phyloP scores from a whole-genome alignment of 2,113 vertebrate genomes.

The Octodon degus region DNA sequence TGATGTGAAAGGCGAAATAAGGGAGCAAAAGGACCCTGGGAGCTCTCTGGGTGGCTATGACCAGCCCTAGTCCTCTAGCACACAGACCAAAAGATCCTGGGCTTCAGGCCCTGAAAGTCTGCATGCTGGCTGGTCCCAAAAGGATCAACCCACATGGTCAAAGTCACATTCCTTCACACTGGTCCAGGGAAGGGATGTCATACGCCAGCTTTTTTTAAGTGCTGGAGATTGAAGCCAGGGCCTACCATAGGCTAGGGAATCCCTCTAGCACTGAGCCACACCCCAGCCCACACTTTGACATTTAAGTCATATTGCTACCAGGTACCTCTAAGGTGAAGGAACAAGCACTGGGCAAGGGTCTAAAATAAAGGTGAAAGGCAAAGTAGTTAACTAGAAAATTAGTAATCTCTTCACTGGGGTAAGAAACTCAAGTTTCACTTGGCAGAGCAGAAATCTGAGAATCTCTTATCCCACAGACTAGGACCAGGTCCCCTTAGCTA shows the following conservation, averaged over 20 bases:
- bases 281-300: background rate
- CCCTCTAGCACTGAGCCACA: background rate
- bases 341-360: background rate
- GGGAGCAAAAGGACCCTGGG: background rate
- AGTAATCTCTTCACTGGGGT: background rate
- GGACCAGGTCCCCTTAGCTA: background rate
- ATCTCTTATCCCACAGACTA: background rate
- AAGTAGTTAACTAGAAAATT: background rate
- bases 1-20: background rate
- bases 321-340: background rate
- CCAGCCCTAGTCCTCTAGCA: background rate
- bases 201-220: background rate
- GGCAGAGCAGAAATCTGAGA: background rate
- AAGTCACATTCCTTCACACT: background rate
- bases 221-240: background rate
- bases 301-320: background rate
- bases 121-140: background rate
- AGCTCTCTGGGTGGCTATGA: background rate
- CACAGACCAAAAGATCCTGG: background rate
- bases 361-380: background rate
- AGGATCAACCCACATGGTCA: background rate
- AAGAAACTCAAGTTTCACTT: background rate
- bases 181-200: background rate
- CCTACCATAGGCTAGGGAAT: background rate
- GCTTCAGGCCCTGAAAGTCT: too few species aligned